phyloP scores from a whole-genome alignment of 2,888 invertebrate genomes.

The Bombyx huttoni region DNA sequence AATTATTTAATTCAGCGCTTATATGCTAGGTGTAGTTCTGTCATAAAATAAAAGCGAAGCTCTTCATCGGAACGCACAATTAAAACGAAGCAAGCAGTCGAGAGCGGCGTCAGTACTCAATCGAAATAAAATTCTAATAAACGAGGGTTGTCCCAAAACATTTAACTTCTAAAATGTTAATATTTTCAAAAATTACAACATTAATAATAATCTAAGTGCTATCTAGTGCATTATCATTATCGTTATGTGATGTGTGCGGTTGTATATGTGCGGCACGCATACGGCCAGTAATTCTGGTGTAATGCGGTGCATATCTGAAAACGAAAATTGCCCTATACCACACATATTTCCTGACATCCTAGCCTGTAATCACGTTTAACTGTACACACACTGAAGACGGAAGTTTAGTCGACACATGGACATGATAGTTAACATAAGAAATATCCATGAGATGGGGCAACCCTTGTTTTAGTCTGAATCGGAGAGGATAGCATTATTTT shows the following conservation, averaged over 20 bases:
- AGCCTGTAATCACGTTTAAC: slow-evolving; percentile 49
- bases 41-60: slow-evolving; percentile 5
- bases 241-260: slow-evolving; percentile 72
- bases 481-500: slow-evolving; percentile 36
- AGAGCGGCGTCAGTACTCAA: slow-evolving; percentile 63
- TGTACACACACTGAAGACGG: slow-evolving; percentile 62
- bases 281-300: slow-evolving; percentile 73
- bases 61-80: slow-evolving; percentile 21
- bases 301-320: slow-evolving; percentile 73
- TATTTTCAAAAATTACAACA: slow-evolving; percentile 40
- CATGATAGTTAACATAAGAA: slow-evolving; percentile 67
- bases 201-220: slow-evolving; percentile 66
- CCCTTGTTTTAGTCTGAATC: slow-evolving; percentile 62
- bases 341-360: slow-evolving; percentile 66
- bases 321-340: slow-evolving; percentile 73
- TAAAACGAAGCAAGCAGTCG: slow-evolving; percentile 35
- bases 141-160: slow-evolving; percentile 74
- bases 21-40: not conserved
- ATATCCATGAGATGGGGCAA: slow-evolving; percentile 73
- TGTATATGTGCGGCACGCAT: slow-evolving; percentile 73
- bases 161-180: slow-evolving; percentile 56
- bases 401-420: slow-evolving; percentile 66
- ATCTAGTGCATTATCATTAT: slow-evolving; percentile 67
- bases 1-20: not conserved
- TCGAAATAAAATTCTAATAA: slow-evolving; percentile 46